A percentile compares a stretch with the other conserved stretches of the same genome.
These are phyloP conservation scores for Dasypogon diadema DNA, from an alignment of 2,888 invertebrate species.

Conservation along the genomic window DNA sequence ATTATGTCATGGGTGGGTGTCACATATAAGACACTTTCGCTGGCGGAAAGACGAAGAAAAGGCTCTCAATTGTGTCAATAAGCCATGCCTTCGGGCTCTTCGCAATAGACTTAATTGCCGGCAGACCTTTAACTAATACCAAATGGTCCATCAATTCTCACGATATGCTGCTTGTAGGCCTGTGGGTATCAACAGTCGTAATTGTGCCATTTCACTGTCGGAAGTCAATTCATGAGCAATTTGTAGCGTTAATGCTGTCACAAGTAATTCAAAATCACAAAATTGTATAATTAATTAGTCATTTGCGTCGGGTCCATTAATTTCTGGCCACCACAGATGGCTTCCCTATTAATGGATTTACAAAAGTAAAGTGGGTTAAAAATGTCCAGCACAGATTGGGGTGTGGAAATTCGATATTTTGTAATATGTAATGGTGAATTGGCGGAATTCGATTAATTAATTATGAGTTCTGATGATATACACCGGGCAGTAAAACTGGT, in stretches of 20 bases:
- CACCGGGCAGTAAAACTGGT: too few relatives aligned
- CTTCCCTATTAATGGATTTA: neutral
- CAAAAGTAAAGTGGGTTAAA: neutral
- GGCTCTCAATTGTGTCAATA: neutral
- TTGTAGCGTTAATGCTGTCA: neutral
- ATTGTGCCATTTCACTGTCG: slow-evolving; percentile 14
- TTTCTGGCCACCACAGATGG: neutral
- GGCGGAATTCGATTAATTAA: too few relatives aligned
- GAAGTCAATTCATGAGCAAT: neutral
- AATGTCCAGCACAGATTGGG: too few relatives aligned
- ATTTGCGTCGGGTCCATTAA: neutral
- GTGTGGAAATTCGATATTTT: too few relatives aligned
- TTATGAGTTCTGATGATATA: too few relatives aligned
- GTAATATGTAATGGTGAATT: too few relatives aligned
- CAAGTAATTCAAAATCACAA: neutral
- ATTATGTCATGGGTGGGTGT: neutral
- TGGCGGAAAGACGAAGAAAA: neutral
- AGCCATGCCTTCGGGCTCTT: neutral
- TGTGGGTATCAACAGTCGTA: neutral
- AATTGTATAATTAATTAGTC: neutral
- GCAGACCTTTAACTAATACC: neutral
- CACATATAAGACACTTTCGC: neutral
- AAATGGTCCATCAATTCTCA: neutral
- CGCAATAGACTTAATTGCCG: neutral
- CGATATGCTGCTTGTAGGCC: too few relatives aligned